Conservation (phyloP, 2,113 vertebrate genomes). For the Etia nguti region DNA sequence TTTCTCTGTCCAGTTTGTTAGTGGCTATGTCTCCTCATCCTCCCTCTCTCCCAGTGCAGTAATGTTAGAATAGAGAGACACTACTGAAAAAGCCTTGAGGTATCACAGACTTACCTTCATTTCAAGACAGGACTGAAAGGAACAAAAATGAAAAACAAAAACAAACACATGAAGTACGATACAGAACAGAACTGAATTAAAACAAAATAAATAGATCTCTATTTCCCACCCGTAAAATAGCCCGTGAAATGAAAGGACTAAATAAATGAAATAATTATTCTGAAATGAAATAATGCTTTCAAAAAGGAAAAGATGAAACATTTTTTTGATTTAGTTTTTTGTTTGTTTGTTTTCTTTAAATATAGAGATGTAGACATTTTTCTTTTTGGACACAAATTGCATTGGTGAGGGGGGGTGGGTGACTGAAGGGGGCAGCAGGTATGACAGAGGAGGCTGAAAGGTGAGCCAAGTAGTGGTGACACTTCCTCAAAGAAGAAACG, state of each 20-base stretch:
- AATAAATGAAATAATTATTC: conserved; percentile 44
- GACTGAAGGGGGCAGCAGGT: conserved; percentile 51
- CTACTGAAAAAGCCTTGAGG: conserved; percentile 22
- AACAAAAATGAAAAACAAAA: not conserved
- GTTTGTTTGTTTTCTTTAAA: conserved; percentile 65
- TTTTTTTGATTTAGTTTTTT: conserved; percentile 17
- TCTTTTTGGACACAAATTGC: conserved; percentile 63
- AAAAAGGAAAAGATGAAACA: conserved; percentile 44
- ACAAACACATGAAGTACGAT: conserved; percentile 20
- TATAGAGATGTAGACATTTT: conserved; percentile 71
- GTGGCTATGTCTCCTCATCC: conserved; percentile 56
- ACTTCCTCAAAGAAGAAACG: conserved; percentile 78
- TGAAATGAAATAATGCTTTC: conserved; percentile 62
- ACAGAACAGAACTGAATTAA: conserved; percentile 40
- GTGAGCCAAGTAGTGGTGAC: conserved; percentile 36
- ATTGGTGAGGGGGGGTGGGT: conserved; percentile 14
- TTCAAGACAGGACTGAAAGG: conserved; percentile 38
- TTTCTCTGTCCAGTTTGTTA: conserved; percentile 65
- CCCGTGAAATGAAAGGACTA: conserved; percentile 54
- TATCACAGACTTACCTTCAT: conserved; percentile 49
- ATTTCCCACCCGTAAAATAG: conserved; percentile 43
- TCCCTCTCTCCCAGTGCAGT: conserved; percentile 46
- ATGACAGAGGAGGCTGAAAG: conserved; percentile 40
- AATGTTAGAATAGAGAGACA: conserved; percentile 40
- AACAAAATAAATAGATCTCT: conserved; percentile 72